Evolutionary conservation across 2,797 vertebrate species (phyloP), one percentile per base, ranked within the genome.

Genomic region (Odontamblyopus rebecca): DNA sequence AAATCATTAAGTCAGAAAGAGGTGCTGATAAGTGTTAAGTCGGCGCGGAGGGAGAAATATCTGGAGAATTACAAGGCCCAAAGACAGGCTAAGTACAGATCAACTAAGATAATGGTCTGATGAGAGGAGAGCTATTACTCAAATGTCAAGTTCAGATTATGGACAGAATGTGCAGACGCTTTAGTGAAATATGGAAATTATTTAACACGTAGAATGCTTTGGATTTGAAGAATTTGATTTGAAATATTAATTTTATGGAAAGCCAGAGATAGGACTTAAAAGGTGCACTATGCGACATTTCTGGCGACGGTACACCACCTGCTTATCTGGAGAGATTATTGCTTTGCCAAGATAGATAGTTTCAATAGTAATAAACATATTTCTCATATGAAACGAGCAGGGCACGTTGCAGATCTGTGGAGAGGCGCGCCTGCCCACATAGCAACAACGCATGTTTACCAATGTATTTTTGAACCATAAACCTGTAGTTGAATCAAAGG

Each of bases 1-100:
- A 89, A 91, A 88, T 82, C 61, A 84, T 88, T 79, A 85, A 82
- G 83, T 88, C 76, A 76, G 78, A 77, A 80, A 1, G 73, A 84
- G 70, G 80, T 80, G 88, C 75, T 86, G 86, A 87, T 75, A 70
- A 73, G 85, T 81, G 82, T 72, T 76, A 74, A 86, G 78, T 59
- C 69, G 69, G 56, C 0, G 26, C 65, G 73, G 50, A 53, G 50
- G 38, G 66, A 78, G 68, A 72, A 72, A 66, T 60, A 63, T 19
- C 54, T 13, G n/a, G 23, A 23, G 54, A 82, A 78, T 85, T 75
- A 77, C 38, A 68, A 29, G 18, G 44, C 3, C 13, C n/a, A 63
- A 67, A 82, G 74, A 75, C 72, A 63, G 56, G 74, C 53, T 77
- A 78, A 78, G 66, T 30, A 27, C 13, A 18, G 57, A 76, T 64